Base-by-base conservation (phyloP, 2,797 vertebrate genomes). In the Potorous gilbertii region DNA sequence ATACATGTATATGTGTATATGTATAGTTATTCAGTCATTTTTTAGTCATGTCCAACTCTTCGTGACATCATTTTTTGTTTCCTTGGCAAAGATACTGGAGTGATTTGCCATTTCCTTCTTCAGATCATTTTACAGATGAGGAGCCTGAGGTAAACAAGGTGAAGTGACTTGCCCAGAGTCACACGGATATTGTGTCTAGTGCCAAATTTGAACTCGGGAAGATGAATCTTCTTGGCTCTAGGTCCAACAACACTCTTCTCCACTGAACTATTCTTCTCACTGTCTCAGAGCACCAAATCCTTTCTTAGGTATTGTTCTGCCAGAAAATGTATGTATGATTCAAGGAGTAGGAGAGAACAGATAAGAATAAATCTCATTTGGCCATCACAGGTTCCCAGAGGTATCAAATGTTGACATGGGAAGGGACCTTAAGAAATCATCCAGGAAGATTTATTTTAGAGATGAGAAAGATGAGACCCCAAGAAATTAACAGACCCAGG, bases 241-340 rank as follows among this genome's bases (percentile, higher is more conserved):
- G 16, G 18, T 40, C n/a, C 66, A 40, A 6, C 18, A 40, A 50
- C 50, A 4, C 0, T 81, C n/a, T 66, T 66, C 31, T 31, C 57
- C 28, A 31, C 29, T 62, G 59, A 34, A 2, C 31, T 62, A 34
- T 62, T 92, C 96, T 94, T 52, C 56, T 90, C 54, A 55, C 94
- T 21, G 55, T 93, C 74, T 93, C 89, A 12, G 52, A 91, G 55
- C 87, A 93, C 92, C 6, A n/a, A 94, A 66, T 94, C 52, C 54
- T 40, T 66, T 34, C 91, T 96, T 18, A 5, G 54, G 11, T 56
- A 1, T n/a, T 52, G 93, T 87, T 94, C 90, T 40, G 29, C 56
- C 91, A 18, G 54, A 91, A 95, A 50, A 59, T 92, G 1, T 5
- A 21, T 34, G 34, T 31, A 34, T n/a, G 62, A 57, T 34, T 6